These are phyloP conservation scores for Anagyrus pseudococci DNA, from an alignment of 2,888 invertebrate species.

Conservation along the genomic window DNA sequence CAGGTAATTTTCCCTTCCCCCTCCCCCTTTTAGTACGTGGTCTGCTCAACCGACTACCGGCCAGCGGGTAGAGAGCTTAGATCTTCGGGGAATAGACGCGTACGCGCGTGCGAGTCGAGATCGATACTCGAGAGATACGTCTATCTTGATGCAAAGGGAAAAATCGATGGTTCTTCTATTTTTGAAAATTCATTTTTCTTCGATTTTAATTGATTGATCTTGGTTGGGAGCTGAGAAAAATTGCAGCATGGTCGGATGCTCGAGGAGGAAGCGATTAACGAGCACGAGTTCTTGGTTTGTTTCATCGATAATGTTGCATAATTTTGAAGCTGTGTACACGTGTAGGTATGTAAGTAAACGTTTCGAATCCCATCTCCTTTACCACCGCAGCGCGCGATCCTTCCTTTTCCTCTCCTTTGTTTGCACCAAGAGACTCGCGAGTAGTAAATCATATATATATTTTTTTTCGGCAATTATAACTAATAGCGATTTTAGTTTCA, in stretches of 20 bases:
- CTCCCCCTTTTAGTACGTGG: too few species aligned
- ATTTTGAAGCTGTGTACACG: not conserved
- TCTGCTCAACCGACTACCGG: too few species aligned
- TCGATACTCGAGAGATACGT: not conserved
- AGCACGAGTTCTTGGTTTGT: slow-evolving; percentile 1
- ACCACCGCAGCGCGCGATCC: not conserved
- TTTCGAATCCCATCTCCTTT: slow-evolving; percentile 15
- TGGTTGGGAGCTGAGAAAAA: not conserved
- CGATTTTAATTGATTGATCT: not conserved
- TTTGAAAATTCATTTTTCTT: not conserved
- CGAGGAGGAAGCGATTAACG: slow-evolving; percentile 14
- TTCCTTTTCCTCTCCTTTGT: slow-evolving; percentile 12
- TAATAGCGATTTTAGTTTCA: not conserved
- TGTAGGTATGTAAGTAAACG: too few species aligned
- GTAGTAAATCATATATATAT: not conserved
- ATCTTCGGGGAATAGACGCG: too few species aligned
- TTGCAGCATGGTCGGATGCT: not conserved
- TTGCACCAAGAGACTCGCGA: not conserved
- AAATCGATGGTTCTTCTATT: too few species aligned
- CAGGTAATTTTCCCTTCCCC: too few species aligned
- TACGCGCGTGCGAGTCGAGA: not conserved
- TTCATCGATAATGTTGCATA: slow-evolving; percentile 29
- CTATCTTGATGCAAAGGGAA: not conserved
- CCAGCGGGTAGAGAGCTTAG: too few species aligned
- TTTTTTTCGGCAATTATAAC: slow-evolving; percentile 10